Conservation (phyloP, 2,888 invertebrate species). For the Micropterix aruncella region DNA sequence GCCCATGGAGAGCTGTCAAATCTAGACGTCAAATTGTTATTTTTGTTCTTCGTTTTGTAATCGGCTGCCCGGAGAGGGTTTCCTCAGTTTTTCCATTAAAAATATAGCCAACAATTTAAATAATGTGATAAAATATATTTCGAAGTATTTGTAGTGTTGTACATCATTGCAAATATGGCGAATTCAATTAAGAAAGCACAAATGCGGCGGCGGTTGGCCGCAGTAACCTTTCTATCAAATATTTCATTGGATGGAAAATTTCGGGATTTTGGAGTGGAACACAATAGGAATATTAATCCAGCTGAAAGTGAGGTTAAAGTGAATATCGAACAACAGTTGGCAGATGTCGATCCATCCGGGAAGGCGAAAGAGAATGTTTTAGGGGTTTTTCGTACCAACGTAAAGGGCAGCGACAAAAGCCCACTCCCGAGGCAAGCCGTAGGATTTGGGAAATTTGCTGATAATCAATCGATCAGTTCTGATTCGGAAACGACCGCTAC, state of each 20-base stretch:
- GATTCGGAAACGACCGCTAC: slow-evolving; percentile 60
- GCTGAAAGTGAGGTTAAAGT: slow-evolving; percentile 17
- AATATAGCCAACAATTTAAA: too few species aligned
- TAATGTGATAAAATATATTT: too few species aligned
- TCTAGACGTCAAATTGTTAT: too few species aligned
- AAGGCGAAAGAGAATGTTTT: slow-evolving; percentile 20
- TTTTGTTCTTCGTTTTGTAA: too few species aligned
- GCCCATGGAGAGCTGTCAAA: too few species aligned
- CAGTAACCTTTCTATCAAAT: slow-evolving; percentile 87
- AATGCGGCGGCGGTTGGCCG: slow-evolving; percentile 78
- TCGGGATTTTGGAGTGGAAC: slow-evolving; percentile 44
- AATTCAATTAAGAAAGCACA: slow-evolving; percentile 39
- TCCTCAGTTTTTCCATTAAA: slow-evolving; percentile 5
- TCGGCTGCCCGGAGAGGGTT: slow-evolving; percentile 4
- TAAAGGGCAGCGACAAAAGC: slow-evolving; percentile 24
- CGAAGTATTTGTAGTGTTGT: too few species aligned
- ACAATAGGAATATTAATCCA: slow-evolving; percentile 20
- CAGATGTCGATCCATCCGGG: slow-evolving; percentile 11
- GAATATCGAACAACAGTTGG: slow-evolving; percentile 10
- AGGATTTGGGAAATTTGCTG: slow-evolving; percentile 16
- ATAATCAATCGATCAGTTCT: slow-evolving; percentile 53
- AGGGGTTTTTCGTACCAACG: slow-evolving; percentile 23
- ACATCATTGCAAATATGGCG: slow-evolving; percentile 22
- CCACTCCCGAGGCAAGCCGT: slow-evolving; percentile 20
- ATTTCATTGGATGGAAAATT: slow-evolving; percentile 89